Evolutionary conservation across 1,140 invertebrate species (phyloP).

Genomic region (Drosophila gunungcola): DNA sequence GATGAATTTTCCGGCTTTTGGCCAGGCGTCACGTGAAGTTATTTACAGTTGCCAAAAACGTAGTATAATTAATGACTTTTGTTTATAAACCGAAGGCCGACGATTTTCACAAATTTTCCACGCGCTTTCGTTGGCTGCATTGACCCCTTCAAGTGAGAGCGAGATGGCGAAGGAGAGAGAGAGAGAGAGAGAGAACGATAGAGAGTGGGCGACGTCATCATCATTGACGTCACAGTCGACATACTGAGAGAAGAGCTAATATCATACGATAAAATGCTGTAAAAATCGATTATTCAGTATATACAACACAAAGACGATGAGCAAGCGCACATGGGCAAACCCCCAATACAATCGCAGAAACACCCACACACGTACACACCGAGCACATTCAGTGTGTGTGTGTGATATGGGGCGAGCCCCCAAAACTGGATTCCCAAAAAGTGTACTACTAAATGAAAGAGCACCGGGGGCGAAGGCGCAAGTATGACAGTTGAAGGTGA

Average conservation of each 20-base stretch:
- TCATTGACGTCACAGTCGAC: conserved; percentile 69
- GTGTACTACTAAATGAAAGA: conserved; percentile 23
- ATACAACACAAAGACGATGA: conserved; percentile 49
- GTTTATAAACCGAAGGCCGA: conserved; percentile 44
- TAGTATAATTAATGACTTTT: conserved; percentile 72
- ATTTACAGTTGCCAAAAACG: conserved; percentile 61
- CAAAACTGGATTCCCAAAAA: conserved; percentile 75
- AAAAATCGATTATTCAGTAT: conserved; percentile 74
- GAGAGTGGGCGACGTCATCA: conserved; percentile 64
- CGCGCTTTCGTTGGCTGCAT: conserved; percentile 42
- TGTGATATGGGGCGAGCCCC: conserved; percentile 71
- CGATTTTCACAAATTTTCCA: conserved; percentile 57
- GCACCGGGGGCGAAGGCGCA: background rate
- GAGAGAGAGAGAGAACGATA: background rate
- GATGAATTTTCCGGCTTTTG: conserved; percentile 39
- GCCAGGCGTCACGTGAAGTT: conserved; percentile 68
- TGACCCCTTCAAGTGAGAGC: conserved; percentile 45
- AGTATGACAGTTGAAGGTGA: conserved; percentile 60
- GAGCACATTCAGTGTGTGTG: conserved; percentile 6
- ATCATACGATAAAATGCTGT: conserved; percentile 37
- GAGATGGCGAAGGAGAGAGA: conserved; percentile 4
- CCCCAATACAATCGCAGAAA: conserved; percentile 18
- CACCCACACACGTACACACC: background rate
- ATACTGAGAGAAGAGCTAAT: conserved; percentile 12
- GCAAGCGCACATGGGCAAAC: conserved; percentile 61